Base-by-base conservation (phyloP, 2,888 invertebrate genomes). In the Chromoteleia sp. region DNA sequence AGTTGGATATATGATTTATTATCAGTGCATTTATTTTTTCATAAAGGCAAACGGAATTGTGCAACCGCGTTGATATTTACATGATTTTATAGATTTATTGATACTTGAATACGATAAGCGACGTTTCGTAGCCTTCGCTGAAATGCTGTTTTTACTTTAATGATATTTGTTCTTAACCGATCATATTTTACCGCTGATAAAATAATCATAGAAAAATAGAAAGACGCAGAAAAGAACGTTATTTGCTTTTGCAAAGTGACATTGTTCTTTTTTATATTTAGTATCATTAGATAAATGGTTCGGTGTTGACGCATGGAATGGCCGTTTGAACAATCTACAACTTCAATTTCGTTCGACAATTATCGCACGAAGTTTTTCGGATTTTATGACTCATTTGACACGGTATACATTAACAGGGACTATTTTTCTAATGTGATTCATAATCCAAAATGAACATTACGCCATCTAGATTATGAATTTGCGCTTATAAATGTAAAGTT, bases 241-340 rank as follows among this genome's bases (percentile, higher is more conserved):
- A 45, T 76, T 76, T 76, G 68, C 68, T 33, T 50, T 67, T 36
- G 54, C 63, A 48, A 70, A 77, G 56, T 77, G 77, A 77, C 77
- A 77, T 77, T 63, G 70, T 61, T 30, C 56, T 25, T 59, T 63
- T 68, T 77, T 63, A 76, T 68, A 68, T 59, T 68, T 68, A 43
- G 67, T 52, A 68, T 76, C 76, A 14, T 76, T 76, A 76, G 67
- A 68, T 61, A 76, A 68, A 76, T 68, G 61, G 76, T 59, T 67
- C 67, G 67, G 3, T 54, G 54, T 68, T 65, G 56, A 65, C 56
- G 61, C 39, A 30, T 25, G 17, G 6, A 21, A 21, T 25, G 36
- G 25, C 0, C 14, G 36, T 48, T 70, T 36, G 21, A 58, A 36
- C 52, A n/a, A 29, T 39, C 14, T 67, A 25, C 1, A 7, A 17